A percentile compares a stretch with the other conserved stretches of the same genome.
These are phyloP conservation scores for Engystomops pustulosus DNA, from an alignment of 2,113 vertebrate genomes.

Conservation along the genomic window DNA sequence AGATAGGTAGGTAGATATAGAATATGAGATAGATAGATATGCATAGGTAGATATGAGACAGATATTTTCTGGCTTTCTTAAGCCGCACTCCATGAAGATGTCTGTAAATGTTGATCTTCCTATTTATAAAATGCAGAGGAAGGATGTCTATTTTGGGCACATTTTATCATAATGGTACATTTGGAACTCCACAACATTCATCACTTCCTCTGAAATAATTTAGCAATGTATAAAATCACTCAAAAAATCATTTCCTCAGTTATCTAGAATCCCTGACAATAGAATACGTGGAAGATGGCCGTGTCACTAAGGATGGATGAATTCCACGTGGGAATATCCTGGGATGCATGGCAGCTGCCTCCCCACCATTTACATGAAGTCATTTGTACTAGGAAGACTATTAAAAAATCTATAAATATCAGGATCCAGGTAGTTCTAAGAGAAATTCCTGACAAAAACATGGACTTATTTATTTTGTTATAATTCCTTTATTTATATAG, in stretches of 20 bases:
- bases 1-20: neutral
- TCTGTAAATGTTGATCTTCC: neutral
- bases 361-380: neutral
- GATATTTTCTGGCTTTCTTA: neutral
- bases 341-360: neutral
- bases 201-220: conserved; percentile 44
- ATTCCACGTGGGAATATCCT: neutral
- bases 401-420: neutral
- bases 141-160: conserved; percentile 51
- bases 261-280: neutral
- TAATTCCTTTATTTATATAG: too few species aligned
- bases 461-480: too few species aligned
- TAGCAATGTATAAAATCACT: conserved; percentile 11
- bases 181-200: conserved; percentile 29
- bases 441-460: neutral
- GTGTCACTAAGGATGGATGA: too few species aligned
- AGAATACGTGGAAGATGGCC: neutral
- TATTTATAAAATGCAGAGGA: conserved; percentile 47
- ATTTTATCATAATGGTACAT: conserved; percentile 45
- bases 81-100: neutral
- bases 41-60: neutral
- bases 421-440: neutral
- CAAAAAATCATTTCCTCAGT: conserved; percentile 4
- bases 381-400: neutral
- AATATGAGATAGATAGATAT: neutral